Percentiles rank a stretch among this genome's conserved stretches.
phyloP scores from a whole-genome alignment of 2,888 invertebrate genomes.

The Atrina japonica region DNA sequence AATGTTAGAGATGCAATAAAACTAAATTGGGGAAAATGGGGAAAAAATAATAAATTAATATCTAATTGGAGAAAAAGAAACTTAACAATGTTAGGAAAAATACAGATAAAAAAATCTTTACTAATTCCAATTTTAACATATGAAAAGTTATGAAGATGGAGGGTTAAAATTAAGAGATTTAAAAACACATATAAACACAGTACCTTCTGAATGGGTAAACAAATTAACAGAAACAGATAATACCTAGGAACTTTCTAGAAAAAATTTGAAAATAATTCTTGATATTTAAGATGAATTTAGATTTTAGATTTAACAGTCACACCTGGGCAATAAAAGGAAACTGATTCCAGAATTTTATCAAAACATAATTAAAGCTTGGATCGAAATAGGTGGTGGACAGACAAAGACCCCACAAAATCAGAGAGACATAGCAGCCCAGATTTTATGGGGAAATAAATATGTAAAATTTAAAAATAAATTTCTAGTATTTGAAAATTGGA shows the following conservation, averaged over 20 bases:
- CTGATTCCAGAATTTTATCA: conserved; percentile 13
- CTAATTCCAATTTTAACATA: conserved; percentile 1
- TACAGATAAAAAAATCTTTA: conserved; percentile 1
- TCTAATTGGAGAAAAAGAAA: neutral
- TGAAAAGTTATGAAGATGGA: conserved; percentile 1
- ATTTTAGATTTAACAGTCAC: no score
- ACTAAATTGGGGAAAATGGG: neutral
- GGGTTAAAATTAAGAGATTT: conserved; percentile 12
- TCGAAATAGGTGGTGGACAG: neutral
- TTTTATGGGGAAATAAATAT: conserved; percentile 9
- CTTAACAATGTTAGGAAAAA: no score
- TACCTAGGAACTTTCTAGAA: no score
- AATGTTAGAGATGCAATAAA: neutral
- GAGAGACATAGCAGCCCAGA: conserved; percentile 10
- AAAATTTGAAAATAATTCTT: no score
- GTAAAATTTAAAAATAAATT: conserved; percentile 7
- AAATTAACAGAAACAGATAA: no score
- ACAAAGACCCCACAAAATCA: neutral
- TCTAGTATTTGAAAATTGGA: conserved; percentile 4
- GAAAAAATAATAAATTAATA: no score
- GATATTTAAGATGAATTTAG: no score
- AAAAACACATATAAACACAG: no score
- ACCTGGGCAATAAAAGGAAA: conserved; percentile 1
- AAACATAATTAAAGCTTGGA: conserved; percentile 4
- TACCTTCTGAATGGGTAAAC: no score